Evolutionary conservation across 92 coral and sea anemone species (phyloP).

Genomic region (Umimayanthus kanabou): DNA sequence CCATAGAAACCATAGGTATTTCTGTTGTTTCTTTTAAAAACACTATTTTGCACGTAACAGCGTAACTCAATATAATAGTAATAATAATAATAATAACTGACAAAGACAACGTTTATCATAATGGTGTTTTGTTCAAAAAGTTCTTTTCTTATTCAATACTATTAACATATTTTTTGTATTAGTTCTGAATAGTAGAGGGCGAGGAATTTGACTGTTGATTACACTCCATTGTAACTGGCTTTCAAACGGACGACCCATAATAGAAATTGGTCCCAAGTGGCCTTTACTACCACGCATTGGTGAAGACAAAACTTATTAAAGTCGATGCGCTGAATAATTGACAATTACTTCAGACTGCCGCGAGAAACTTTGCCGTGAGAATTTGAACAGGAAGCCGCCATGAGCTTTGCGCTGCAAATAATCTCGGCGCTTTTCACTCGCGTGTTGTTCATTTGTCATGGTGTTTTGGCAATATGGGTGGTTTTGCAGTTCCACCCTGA

Average conservation of each 20-base stretch:
- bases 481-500: conserved; percentile 23
- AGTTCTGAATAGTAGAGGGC: background rate
- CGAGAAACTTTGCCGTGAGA: background rate
- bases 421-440: conserved; percentile 32
- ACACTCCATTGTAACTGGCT: background rate
- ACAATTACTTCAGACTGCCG: conserved; percentile 6
- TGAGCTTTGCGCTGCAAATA: conserved; percentile 10
- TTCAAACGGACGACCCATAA: background rate
- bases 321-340: conserved; percentile 16
- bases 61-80: background rate
- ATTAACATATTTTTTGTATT: conserved; percentile 16
- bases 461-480: conserved; percentile 27
- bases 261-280: conserved; percentile 19
- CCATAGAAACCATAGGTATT: background rate
- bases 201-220: conserved; percentile 3
- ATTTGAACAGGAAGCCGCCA: background rate
- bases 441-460: conserved; percentile 22
- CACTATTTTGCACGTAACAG: background rate
- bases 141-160: background rate
- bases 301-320: background rate
- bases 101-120: background rate
- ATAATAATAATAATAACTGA: too few relatives aligned
- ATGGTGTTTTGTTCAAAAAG: background rate
- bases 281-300: background rate
- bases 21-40: background rate